Conservation (phyloP, 2,888 invertebrate species). For the Argynnis bischoffii region DNA sequence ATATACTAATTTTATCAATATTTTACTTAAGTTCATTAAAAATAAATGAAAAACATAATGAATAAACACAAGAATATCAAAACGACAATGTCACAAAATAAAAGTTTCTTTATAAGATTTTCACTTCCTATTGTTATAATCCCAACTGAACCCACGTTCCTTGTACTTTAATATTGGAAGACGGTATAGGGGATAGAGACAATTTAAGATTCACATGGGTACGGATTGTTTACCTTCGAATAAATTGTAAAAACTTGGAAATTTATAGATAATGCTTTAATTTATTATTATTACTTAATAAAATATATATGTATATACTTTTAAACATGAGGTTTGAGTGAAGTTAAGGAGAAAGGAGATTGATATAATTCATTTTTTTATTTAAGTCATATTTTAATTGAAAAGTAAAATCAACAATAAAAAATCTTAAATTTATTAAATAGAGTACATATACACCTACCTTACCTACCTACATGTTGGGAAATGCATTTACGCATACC, state of each 20-base stretch:
- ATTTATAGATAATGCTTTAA: slow-evolving; percentile 1
- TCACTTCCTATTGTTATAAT: slow-evolving; percentile 16
- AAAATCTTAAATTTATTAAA: too few species aligned
- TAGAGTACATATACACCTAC: too few species aligned
- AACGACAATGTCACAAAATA: background rate
- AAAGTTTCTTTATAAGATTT: background rate
- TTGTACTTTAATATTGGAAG: slow-evolving; percentile 19
- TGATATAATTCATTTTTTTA: too few species aligned
- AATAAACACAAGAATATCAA: slow-evolving; percentile 1
- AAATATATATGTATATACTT: too few species aligned
- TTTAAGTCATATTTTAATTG: too few species aligned
- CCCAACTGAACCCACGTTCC: slow-evolving; percentile 9
- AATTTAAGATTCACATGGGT: slow-evolving; percentile 13
- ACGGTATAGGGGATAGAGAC: slow-evolving; percentile 7
- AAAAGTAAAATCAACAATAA: too few species aligned
- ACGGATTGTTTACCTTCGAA: slow-evolving; percentile 13
- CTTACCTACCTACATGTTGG: too few species aligned
- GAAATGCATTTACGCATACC: too few species aligned
- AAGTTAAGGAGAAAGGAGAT: too few species aligned
- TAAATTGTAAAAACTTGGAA: slow-evolving; percentile 1
- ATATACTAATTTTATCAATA: too few species aligned
- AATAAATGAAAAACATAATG: background rate
- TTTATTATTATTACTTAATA: too few species aligned
- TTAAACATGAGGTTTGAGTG: too few species aligned
- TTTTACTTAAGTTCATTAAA: background rate